A percentile compares a stretch with the other conserved stretches of the same genome.
These are phyloP conservation scores for Eumaeus atala DNA, from an alignment of 1,140 invertebrate genomes.

Conservation along the genomic window DNA sequence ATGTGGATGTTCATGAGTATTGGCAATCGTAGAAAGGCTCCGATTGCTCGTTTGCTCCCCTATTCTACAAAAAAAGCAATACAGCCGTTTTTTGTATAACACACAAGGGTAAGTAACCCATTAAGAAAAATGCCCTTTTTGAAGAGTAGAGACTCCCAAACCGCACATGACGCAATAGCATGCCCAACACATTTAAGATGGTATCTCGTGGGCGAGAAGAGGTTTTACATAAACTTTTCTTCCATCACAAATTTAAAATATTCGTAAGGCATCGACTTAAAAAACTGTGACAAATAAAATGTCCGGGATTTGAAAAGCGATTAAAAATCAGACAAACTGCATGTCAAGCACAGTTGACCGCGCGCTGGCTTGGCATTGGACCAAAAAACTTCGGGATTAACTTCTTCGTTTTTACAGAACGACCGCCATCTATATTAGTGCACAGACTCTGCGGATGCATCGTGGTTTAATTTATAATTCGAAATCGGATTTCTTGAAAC, in stretches of 20 bases:
- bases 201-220: too few relatives aligned
- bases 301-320: neutral
- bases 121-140: too few relatives aligned
- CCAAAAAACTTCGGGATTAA: constrained; percentile 11
- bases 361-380: constrained; percentile 2
- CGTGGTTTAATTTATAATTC: neutral
- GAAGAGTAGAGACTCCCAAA: too few relatives aligned
- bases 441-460: neutral
- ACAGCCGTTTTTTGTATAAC: too few relatives aligned
- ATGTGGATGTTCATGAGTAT: too few relatives aligned
- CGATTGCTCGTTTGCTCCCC: too few relatives aligned
- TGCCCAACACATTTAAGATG: too few relatives aligned
- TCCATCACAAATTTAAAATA: neutral
- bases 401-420: constrained; percentile 2
- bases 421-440: constrained; percentile 3
- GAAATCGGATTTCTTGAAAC: neutral
- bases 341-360: constrained; percentile 2
- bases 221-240: too few relatives aligned
- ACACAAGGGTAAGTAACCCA: too few relatives aligned
- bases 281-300: neutral
- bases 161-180: too few relatives aligned
- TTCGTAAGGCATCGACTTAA: neutral
- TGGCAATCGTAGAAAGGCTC: too few relatives aligned
- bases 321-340: constrained; percentile 1
- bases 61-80: too few relatives aligned